A percentile compares a stretch with the other conserved stretches of the same genome.
Conservation (phyloP, 2,797 vertebrate species). For the Betta splendens region DNA sequence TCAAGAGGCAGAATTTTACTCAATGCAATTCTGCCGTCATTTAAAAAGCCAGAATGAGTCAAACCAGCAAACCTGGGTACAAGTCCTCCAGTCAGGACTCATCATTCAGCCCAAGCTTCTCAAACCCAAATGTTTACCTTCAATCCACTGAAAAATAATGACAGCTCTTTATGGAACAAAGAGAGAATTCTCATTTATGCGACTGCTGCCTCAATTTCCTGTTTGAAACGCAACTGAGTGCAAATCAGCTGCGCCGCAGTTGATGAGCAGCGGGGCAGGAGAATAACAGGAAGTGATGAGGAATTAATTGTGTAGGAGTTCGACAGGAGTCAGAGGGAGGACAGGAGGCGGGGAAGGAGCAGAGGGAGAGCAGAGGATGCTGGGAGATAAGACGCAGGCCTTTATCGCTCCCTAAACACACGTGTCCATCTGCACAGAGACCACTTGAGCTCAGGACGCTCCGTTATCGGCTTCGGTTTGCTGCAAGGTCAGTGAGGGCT, state of each 20-base stretch:
- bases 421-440: constrained; percentile 33
- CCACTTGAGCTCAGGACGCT: constrained; percentile 43
- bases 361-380: constrained; percentile 18
- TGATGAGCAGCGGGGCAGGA: constrained; percentile 11
- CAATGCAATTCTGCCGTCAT: too few species aligned
- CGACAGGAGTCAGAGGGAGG: neutral
- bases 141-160: constrained; percentile 50
- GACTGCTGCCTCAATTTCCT: constrained; percentile 36
- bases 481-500: constrained; percentile 40
- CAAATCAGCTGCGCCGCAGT: constrained; percentile 41
- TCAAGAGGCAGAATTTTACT: constrained; percentile 58
- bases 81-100: constrained; percentile 54
- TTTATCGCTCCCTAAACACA: constrained; percentile 59
- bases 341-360: neutral
- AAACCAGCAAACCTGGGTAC: constrained; percentile 53
- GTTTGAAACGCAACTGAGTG: constrained; percentile 39
- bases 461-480: constrained; percentile 43
- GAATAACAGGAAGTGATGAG: constrained; percentile 16
- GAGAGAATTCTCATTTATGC: constrained; percentile 33
- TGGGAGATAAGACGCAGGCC: constrained; percentile 52
- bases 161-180: constrained; percentile 47
- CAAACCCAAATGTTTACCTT: constrained; percentile 37
- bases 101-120: constrained; percentile 48
- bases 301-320: constrained; percentile 1
- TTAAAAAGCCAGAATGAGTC: constrained; percentile 53